Conservation (phyloP, 2,888 invertebrate genomes). For the Sussaba pulchella region DNA sequence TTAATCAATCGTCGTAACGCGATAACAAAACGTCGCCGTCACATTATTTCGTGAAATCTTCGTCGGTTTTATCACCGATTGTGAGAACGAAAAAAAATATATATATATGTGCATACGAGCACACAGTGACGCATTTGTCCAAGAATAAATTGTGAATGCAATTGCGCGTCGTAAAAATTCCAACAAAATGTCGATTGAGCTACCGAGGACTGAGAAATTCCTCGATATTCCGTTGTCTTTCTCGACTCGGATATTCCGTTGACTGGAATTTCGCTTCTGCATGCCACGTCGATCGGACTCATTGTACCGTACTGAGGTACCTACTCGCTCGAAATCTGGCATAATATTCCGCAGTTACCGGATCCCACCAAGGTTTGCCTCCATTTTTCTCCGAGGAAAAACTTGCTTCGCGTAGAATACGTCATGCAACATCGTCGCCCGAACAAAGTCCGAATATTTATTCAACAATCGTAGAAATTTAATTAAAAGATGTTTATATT, state of each 20-base stretch:
- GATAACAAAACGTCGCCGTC: constrained; percentile 1
- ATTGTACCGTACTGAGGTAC: background rate
- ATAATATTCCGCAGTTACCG: constrained; percentile 13
- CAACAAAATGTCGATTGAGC: constrained; percentile 16
- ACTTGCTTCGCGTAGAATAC: background rate
- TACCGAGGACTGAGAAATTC: background rate
- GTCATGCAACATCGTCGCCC: background rate
- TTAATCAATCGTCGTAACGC: constrained; percentile 10
- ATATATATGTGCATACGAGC: no score
- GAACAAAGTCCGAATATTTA: constrained; percentile 16
- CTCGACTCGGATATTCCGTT: background rate
- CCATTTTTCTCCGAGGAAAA: constrained; percentile 3
- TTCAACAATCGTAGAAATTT: background rate
- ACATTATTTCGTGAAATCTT: background rate
- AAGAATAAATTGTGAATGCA: background rate
- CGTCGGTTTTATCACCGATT: background rate
- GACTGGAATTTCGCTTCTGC: background rate
- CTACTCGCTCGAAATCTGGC: no score
- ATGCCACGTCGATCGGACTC: background rate
- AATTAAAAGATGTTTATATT: no score
- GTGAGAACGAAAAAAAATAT: no score
- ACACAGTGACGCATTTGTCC: background rate
- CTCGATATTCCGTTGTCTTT: background rate
- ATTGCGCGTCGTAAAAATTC: background rate
- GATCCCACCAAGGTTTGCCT: background rate